A percentile compares a stretch with the other conserved stretches of the same genome.
Conservation (phyloP, 2,797 vertebrate genomes). For the Pangasius krempfi region DNA sequence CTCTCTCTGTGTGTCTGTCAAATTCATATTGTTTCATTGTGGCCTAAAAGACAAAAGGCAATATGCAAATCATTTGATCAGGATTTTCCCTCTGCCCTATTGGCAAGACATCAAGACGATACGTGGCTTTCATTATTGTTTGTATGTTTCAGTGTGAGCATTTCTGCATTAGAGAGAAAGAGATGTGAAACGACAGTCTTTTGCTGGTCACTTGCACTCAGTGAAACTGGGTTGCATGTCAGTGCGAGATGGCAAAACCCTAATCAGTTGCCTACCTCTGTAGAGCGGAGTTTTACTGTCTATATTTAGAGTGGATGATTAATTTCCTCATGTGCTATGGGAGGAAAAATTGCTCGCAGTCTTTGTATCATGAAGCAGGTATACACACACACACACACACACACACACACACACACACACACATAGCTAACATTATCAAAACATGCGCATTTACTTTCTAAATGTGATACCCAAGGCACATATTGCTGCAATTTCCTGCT, state of each 20-base stretch:
- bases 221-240: background rate
- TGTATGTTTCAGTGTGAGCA: background rate
- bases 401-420: background rate
- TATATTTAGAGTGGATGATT: slow-evolving; percentile 50
- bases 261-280: slow-evolving; percentile 31
- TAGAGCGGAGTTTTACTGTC: slow-evolving; percentile 33
- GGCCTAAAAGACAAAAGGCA: background rate
- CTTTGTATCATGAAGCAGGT: background rate
- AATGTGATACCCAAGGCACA: background rate
- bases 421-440: background rate
- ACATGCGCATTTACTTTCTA: background rate
- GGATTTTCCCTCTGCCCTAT: background rate
- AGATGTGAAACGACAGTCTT: background rate
- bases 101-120: background rate
- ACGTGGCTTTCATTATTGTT: background rate
- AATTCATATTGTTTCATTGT: background rate
- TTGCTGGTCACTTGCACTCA: too few species aligned
- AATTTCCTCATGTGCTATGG: slow-evolving; percentile 4
- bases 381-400: background rate
- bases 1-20: too few species aligned
- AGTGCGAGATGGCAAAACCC: slow-evolving; percentile 23
- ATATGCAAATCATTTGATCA: background rate
- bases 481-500: slow-evolving; percentile 28
- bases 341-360: background rate
- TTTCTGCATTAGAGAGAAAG: background rate